phyloP scores from a whole-genome alignment of 1,140 invertebrate genomes.

The Heliconius eleuchia region DNA sequence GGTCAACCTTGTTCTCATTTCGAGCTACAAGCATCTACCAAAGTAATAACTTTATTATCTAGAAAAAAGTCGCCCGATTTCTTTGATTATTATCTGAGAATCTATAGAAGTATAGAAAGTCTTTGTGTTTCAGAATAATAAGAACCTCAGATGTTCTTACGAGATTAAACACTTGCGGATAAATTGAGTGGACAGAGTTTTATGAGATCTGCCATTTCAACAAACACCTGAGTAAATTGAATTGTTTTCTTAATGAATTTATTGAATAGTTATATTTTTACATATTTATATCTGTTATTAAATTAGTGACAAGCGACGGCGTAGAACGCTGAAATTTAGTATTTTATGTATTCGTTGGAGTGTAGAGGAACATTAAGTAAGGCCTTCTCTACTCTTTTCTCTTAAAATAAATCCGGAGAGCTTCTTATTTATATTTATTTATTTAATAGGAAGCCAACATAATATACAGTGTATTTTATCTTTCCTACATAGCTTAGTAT shows the following conservation, averaged over 20 bases:
- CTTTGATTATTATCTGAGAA: constrained; percentile 2
- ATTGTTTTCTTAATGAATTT: neutral
- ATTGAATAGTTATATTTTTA: neutral
- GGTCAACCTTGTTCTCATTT: neutral
- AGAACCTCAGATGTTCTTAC: neutral
- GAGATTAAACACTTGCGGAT: constrained; percentile 12
- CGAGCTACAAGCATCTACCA: neutral
- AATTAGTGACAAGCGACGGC: no score
- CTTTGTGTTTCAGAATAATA: neutral
- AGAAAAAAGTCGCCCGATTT: neutral
- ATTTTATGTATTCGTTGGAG: no score
- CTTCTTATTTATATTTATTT: no score
- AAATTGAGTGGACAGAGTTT: constrained; percentile 15
- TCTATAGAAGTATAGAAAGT: neutral
- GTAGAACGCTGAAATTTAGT: no score
- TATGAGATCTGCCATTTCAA: constrained; percentile 18
- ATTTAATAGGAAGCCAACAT: no score
- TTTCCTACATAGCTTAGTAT: no score
- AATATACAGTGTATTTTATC: no score
- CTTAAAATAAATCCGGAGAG: no score
- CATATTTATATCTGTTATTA: neutral
- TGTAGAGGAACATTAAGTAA: no score
- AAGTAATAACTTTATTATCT: constrained; percentile 5
- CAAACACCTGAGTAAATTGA: neutral
- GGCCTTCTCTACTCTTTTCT: no score